phyloP scores from a whole-genome alignment of 2,113 vertebrate genomes.

The Calidris pygmaea region DNA sequence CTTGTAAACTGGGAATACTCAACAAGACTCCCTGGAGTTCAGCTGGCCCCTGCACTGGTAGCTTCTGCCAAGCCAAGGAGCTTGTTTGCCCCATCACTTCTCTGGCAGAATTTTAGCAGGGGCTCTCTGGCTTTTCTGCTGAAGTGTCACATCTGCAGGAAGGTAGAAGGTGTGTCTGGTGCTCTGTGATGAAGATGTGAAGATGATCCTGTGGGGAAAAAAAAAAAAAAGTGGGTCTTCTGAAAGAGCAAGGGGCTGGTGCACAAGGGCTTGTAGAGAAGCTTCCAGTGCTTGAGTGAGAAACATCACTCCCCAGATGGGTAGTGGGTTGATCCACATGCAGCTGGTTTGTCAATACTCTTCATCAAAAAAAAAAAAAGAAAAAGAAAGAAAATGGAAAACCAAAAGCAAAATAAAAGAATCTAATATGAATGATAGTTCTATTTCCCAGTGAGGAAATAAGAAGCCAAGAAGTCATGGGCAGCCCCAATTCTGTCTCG shows the following conservation, averaged over 20 bases:
- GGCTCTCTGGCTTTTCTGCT: neutral
- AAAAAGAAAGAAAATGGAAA: too few species aligned
- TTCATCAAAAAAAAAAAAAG: neutral
- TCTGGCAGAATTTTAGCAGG: neutral
- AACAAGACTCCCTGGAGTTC: neutral
- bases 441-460: neutral
- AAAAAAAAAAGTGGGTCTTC: neutral
- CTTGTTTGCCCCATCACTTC: neutral
- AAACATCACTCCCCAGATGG: neutral
- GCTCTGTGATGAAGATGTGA: neutral
- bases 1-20: neutral
- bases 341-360: neutral
- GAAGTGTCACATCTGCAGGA: neutral
- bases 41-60: neutral
- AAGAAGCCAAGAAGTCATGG: neutral
- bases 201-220: neutral
- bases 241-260: neutral
- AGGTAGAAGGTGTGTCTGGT: neutral
- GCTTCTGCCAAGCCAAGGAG: neutral
- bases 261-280: neutral
- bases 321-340: neutral
- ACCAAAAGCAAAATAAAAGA: fast-evolving
- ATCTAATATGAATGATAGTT: neutral
- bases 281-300: neutral
- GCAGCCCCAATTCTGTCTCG: neutral